Conservation (phyloP, 2,113 vertebrate genomes). For the Misgurnus mizolepis region DNA sequence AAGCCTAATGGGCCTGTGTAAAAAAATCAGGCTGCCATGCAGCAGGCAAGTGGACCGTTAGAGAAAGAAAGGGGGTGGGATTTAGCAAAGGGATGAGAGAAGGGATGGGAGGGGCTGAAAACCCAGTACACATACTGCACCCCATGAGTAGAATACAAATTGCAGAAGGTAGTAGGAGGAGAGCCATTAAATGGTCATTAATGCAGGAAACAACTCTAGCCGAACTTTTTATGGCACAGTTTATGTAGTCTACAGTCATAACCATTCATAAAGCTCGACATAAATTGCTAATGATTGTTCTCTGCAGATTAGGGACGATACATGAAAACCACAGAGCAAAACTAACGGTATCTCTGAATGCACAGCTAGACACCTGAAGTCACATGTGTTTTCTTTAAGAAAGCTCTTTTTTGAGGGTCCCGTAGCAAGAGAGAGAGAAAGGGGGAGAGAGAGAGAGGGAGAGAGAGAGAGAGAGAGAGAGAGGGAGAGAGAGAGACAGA, state of each 20-base stretch:
- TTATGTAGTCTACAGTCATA: slow-evolving; percentile 52
- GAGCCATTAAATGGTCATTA: slow-evolving; percentile 52
- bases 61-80: slow-evolving; percentile 32
- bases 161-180: slow-evolving; percentile 23
- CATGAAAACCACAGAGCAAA: slow-evolving; percentile 49
- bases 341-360: slow-evolving; percentile 47
- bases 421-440: not conserved
- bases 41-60: slow-evolving; percentile 41
- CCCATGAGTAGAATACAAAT: slow-evolving; percentile 51
- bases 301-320: slow-evolving; percentile 49
- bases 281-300: slow-evolving; percentile 55
- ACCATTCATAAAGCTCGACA: slow-evolving; percentile 54
- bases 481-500: no score
- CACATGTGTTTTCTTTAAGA: slow-evolving; percentile 32
- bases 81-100: slow-evolving; percentile 30
- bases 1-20: slow-evolving; percentile 52
- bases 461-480: not conserved
- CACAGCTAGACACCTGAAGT: slow-evolving; percentile 47
- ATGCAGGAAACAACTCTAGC: slow-evolving; percentile 46
- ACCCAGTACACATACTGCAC: slow-evolving; percentile 33
- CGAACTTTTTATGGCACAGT: slow-evolving; percentile 43
- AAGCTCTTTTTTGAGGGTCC: slow-evolving; percentile 20
- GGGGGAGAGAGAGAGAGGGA: slow-evolving; percentile 4
- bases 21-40: slow-evolving; percentile 52
- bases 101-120: slow-evolving; percentile 2